Conservation (phyloP, 1,140 invertebrate species). For the Asobara japonica region DNA sequence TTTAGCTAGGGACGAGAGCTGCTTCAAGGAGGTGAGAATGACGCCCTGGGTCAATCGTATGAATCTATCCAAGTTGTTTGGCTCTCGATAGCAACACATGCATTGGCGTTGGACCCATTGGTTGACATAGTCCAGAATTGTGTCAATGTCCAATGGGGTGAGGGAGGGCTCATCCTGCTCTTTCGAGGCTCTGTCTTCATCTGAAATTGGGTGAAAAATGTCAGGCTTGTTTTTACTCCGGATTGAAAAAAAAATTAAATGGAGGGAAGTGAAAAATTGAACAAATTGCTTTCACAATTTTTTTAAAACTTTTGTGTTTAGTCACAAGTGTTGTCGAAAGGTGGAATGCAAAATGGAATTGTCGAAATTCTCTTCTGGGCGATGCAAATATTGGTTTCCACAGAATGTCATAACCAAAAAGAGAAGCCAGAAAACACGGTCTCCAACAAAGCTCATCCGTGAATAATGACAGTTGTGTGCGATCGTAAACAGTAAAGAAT, state of each 20-base stretch:
- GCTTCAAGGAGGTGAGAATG: conserved; percentile 77
- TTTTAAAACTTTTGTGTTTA: too few species aligned
- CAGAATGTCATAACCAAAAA: neutral
- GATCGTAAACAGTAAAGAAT: conserved; percentile 14
- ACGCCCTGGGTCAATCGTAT: conserved; percentile 86
- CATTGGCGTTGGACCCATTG: conserved; percentile 77
- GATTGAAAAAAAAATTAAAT: too few species aligned
- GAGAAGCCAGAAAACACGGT: neutral
- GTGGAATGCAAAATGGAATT: too few species aligned
- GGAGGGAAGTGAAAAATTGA: too few species aligned
- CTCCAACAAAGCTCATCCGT: conserved; percentile 10
- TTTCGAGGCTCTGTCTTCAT: conserved; percentile 59
- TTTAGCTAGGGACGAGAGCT: conserved; percentile 69
- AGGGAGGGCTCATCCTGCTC: conserved; percentile 58
- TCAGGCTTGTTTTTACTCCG: too few species aligned
- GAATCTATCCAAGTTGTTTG: conserved; percentile 89
- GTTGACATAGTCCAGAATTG: conserved; percentile 62
- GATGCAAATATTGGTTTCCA: too few species aligned
- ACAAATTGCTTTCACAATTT: too few species aligned
- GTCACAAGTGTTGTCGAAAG: too few species aligned
- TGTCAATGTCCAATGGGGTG: conserved; percentile 60
- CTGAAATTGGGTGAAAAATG: too few species aligned
- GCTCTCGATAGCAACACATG: conserved; percentile 91
- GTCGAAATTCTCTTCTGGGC: too few species aligned
- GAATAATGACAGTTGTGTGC: conserved; percentile 17